Percentiles rank a stretch among this genome's conserved stretches.
These are phyloP conservation scores for Centruroides vittatus DNA, from an alignment of 1,140 invertebrate genomes.

Conservation along the genomic window DNA sequence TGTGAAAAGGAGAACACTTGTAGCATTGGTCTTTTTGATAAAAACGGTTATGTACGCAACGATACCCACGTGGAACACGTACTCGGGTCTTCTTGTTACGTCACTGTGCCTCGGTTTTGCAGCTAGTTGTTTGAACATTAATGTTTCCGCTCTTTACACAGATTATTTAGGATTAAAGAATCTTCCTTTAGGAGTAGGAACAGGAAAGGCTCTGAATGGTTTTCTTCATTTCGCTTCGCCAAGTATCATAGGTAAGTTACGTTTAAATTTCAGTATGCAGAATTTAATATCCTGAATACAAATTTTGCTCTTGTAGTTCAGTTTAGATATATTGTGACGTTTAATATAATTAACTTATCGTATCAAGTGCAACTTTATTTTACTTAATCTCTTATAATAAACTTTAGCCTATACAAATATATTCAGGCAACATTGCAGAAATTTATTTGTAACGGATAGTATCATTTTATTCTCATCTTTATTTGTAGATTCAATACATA, in stretches of 20 bases:
- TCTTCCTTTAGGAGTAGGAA: slow-evolving; percentile 15
- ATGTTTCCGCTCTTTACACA: slow-evolving; percentile 15
- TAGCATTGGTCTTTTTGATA: slow-evolving; percentile 7
- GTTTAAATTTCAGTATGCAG: too few species aligned
- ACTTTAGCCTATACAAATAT: too few species aligned
- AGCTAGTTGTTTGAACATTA: slow-evolving; percentile 11
- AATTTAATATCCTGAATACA: too few species aligned
- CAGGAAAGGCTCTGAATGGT: slow-evolving; percentile 9
- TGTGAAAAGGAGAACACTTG: slow-evolving; percentile 12
- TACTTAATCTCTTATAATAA: too few species aligned
- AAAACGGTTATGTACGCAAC: slow-evolving; percentile 6
- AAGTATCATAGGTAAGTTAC: slow-evolving; percentile 6
- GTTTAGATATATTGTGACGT: too few species aligned
- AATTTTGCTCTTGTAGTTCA: too few species aligned
- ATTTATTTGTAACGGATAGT: too few species aligned
- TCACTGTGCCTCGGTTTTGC: slow-evolving; percentile 8
- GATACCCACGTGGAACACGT: slow-evolving; percentile 9
- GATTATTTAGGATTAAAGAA: slow-evolving; percentile 17
- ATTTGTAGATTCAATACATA: too few species aligned
- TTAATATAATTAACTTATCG: too few species aligned
- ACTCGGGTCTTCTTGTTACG: slow-evolving; percentile 5
- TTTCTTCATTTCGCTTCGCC: slow-evolving; percentile 6
- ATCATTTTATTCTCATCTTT: too few species aligned
- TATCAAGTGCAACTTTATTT: too few species aligned
- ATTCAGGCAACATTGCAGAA: too few species aligned